Evolutionary conservation across 2,888 invertebrate genomes (phyloP), one percentile per base, ranked within the genome.

Genomic region (Rhagophthalmus giganteus): DNA sequence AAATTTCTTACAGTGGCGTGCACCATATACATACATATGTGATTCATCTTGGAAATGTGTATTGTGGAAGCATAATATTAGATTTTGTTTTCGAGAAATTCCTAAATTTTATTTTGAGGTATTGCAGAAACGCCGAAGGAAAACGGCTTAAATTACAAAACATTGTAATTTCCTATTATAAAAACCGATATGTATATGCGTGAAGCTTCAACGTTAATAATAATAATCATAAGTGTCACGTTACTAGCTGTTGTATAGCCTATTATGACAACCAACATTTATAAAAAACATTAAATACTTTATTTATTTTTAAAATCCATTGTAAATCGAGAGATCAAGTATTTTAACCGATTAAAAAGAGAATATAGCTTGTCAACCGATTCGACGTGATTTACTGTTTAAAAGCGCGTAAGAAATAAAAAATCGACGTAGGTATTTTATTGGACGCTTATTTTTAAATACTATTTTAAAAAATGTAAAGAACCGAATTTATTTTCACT

Each of bases 1-100:
- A 41, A 53, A 46, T 52, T 41, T 42, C 42, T 32, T 15, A 9
- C 60, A 60, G 60, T 60, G 60, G 60, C 57, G 58, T 57, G 31
- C n/a, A n/a, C 52, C 6, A 24, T 45, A 28, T 44, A 26, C 26
- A 27, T 34, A 12, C 20, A 9, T 5, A n/a, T 8, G 12, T 45
- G 30, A 45, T 37, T 45, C 45, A 45, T 25, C 13, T 24, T 31
- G 1, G 4, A 42, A 27, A 25, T 13, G 31, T 30, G 31, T 14
- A 16, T 35, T 13, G 4, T 24, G 8, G 4, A 33, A 33, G 3
- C 2, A 15, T 4, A 3, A 11, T 8, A 6, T 31, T 31, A 13
- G 11, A n/a, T 31, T 31, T 31, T 9, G n/a, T 27, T 27, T 27
- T 27, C n/a, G 10, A 27, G n/a, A n/a, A n/a, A n/a, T n/a, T n/a